These are phyloP conservation scores for Ginglymostoma cirratum DNA, from an alignment of 2,113 vertebrate genomes.

Conservation along the genomic window DNA sequence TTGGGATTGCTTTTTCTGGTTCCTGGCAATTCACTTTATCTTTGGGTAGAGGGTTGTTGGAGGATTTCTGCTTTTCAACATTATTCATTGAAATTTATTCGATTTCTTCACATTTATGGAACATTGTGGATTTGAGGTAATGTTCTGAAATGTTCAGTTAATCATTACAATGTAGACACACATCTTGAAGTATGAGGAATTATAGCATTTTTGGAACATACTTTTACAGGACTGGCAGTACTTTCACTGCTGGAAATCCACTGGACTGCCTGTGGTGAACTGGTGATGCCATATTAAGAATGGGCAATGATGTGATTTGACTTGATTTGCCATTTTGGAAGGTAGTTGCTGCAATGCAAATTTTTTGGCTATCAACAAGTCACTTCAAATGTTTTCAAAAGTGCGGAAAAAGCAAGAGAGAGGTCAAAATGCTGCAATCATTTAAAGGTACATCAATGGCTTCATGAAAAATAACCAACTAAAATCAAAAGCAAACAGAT, in stretches of 20 bases:
- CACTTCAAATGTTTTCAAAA: not conserved
- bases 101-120: not conserved
- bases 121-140: conserved; percentile 13
- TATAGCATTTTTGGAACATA: conserved; percentile 17
- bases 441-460: not conserved
- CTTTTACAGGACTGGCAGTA: conserved; percentile 31
- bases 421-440: not conserved
- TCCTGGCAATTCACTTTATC: not conserved
- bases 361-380: not conserved
- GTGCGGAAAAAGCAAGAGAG: not conserved
- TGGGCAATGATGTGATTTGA: not conserved
- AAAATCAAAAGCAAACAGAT: not conserved
- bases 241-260: not conserved
- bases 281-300: not conserved
- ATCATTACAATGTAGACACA: not conserved
- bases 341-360: too few species aligned
- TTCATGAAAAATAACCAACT: not conserved
- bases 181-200: not conserved
- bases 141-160: not conserved
- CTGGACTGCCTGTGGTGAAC: not conserved
- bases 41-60: not conserved
- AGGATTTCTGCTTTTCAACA: not conserved
- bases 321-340: not conserved
- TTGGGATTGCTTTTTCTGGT: not conserved
- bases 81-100: not conserved